Base-by-base conservation (phyloP, 64 coral and sea anemone genomes). In the Montipora sp. region DNA sequence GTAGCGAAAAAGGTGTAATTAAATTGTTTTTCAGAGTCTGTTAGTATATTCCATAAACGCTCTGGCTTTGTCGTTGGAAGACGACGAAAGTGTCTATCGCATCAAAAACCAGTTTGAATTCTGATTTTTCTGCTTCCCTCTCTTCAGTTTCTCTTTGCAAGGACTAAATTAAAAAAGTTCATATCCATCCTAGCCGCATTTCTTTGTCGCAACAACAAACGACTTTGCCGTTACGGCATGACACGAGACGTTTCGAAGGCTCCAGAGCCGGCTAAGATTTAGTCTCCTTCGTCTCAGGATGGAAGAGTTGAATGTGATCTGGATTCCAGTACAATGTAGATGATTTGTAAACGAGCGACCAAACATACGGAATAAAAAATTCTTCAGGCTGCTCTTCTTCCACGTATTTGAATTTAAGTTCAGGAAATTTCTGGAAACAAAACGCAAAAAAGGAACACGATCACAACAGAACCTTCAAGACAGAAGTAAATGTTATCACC, bases 341-440 rank as follows among this genome's bases (percentile, higher is more conserved):
- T 18, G 94, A 96, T 87, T 94, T 99, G 80, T 99, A 99, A 58
- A 99, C 98, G 7, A 96, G 63, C 8, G 94, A 99, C 98, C 98
- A 99, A 13, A 99, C 98, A 50, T 99, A 99, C 14, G 98, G 98
- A 60, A 99, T 99, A 44, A 99, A 99, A 59, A 99, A 99, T 58
- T 99, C 98, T 47, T 99, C 98, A 0, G 98, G 98, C 49, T 99
- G 98, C 36, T 99, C 98, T 45, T 99, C 98, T 68, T 99, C 98
- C 20, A 99, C 94, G 72, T 99, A 99, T 72, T 99, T 99, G 80
- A 99, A 99, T 44, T 99, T 99, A 24, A 99, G 59, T 75, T 99
- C 98, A 83, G 98, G 98, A 81, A 99, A 99, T 96, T 99, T 99
- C 98, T 99, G 59, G n/a, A 78, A 44, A 83, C 4, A 84, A 77